Base-by-base conservation (phyloP, 2,113 vertebrate species). In the Lagopus leucura region DNA sequence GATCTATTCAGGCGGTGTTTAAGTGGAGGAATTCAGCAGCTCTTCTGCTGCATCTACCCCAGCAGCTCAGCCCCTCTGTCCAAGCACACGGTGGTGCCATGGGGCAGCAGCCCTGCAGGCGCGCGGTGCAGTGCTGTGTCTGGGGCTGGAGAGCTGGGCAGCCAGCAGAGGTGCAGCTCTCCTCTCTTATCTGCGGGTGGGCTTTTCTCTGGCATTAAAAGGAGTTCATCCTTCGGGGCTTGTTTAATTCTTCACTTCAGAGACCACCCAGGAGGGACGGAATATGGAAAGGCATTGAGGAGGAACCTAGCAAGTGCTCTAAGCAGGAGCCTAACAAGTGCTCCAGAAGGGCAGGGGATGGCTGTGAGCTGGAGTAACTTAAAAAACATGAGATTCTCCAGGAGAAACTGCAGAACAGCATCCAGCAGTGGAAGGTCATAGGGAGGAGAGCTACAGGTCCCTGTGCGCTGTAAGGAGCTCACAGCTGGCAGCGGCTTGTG, bases 31-130 rank as follows among this genome's bases (percentile, higher is more conserved):
- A 22, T 21, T 60, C 83, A 90, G 30, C 55, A 27, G 38, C 47
- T 58, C 60, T 57, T 77, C 32, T 17, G 8, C 70, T 22, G 25
- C 54, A 27, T 58, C 55, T 20, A 38, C 11, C 24, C 3, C 61
- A 12, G 0, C 15, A 3, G 20, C 24, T 38, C 14, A 30, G 52
- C 11, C 42, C 20, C 79, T 34, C 16, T 66, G 1, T 42, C 2
- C 10, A 70, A 16, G 14, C 66, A 10, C 58, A 14, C 24, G 15
- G 69, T 63, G 20, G 32, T 5, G 36, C n/a, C 40, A 30, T 82
- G 55, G 50, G 80, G 42, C 82, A 80, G 3, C 21, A 6, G 19
- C 60, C 0, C 0, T 10, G 28, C 20, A 5, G 0, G 16, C 13
- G 28, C 5, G 3, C 50, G 6, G 25, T 7, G 30, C 54, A 57